Base-by-base conservation (phyloP, 2,113 vertebrate genomes). In the Psilopsiagon aurifrons region DNA sequence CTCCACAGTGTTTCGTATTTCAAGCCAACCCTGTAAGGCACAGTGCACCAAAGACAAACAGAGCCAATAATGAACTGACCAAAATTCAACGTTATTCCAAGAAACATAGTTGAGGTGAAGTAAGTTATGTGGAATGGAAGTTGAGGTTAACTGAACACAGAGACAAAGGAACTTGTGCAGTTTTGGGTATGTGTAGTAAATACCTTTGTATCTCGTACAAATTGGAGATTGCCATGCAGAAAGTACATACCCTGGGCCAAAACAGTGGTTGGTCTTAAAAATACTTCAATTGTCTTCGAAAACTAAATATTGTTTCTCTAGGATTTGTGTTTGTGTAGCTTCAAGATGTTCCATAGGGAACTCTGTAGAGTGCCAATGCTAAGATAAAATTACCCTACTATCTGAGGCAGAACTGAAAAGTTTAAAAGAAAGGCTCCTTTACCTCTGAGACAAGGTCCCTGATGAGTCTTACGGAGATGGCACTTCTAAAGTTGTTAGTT, bases 61-160 rank as follows among this genome's bases (percentile, higher is more conserved):
- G 69, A 96, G 94, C 92, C 96, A 92, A 46, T 60, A 89, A 54
- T 49, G 92, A 73, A 9, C 74, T 91, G 94, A 84, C 95, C 94
- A 95, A 89, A 96, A 96, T 94, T 88, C 88, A 73, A 2, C 91
- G 94, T 88, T 96, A 76, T 94, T 87, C 66, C 96, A 89, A 31
- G 3, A 86, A 66, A 66, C 96, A 97, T 97, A 97, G 88, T 96
- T 97, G 96, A 96, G 96, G 96, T 94, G 94, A 96, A 90, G 90
- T 60, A 73, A 97, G 89, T 79, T 89, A 82, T 95, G 95, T 87
- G 95, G 91, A 59, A n/a, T 93, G 92, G 95, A 69, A 84, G 95
- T 17, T 39, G 91, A 96, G 96, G 96, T 96, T 91, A 39, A 95
- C 80, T 4, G 91, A 94, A 59, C 92, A 96, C 91, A 96, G 95